Base-by-base conservation (phyloP, 2,797 vertebrate species). In the Scleropages formosus region DNA sequence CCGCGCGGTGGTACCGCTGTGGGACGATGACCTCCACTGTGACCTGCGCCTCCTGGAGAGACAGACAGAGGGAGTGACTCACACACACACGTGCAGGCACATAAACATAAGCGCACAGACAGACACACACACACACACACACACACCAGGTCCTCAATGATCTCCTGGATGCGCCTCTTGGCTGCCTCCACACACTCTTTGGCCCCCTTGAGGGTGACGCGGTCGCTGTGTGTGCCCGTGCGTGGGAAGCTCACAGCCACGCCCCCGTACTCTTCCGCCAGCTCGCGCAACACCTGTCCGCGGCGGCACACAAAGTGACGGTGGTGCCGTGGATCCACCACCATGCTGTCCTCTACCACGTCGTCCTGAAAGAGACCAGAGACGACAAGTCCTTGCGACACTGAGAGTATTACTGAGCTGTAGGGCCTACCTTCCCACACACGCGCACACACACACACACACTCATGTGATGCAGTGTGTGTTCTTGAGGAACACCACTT, bases 161-260 rank as follows among this genome's bases (percentile, higher is more conserved):
- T 90, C 80, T 93, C 93, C 84, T 92, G 88, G 77, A 94, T 94
- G 78, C 91, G 87, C 76, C 85, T 92, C 82, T 93, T 95, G 46
- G 92, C 92, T 0, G 90, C 91, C 22, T 94, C 89, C 62, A 94
- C 91, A 1, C 93, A 95, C 82, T 94, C 90, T 78, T 92, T 92
- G 18, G 93, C 91, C 58, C 93, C 93, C 84, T 94, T 95, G 75
- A 95, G 87, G 3, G 85, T 92, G 80, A 95, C 86, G 22, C 83
- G 85, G 82, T 92, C 91, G 31, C 89, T 94, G 84, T 92, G 89
- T 18, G 88, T 85, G 0, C 93, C 93, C 0, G 90, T 93, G 1
- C 91, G 89, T 12, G 93, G 92, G 78, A 95, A 94, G 83, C 89
- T 93, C 73, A 95, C 90, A 0, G 91, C 90, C n/a, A 95, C 90